Conservation (phyloP, 2,113 vertebrate genomes). For the Pongo pygmaeus region DNA sequence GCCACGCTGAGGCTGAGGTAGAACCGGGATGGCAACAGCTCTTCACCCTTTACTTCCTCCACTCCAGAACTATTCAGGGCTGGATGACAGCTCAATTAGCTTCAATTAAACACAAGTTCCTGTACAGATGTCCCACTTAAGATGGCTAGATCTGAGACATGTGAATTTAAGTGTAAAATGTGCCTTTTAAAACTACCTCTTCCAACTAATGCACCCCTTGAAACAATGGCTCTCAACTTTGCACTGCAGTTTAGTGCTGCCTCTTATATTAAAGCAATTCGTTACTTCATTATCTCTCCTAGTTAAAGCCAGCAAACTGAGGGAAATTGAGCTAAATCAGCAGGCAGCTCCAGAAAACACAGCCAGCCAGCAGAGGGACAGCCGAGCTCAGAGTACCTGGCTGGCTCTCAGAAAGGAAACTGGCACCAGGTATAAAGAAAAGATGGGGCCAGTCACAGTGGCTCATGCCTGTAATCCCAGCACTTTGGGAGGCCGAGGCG, state of each 20-base stretch:
- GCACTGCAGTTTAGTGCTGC: slow-evolving; percentile 53
- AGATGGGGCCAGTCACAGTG: neutral
- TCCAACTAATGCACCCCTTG: slow-evolving; percentile 78
- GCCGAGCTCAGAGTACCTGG: neutral
- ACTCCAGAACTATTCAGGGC: neutral
- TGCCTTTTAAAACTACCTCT: slow-evolving; percentile 80
- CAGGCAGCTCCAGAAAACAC: slow-evolving; percentile 38
- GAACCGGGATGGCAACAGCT: neutral
- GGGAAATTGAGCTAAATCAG: slow-evolving; percentile 65
- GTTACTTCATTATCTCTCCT: slow-evolving; percentile 80
- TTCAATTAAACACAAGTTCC: slow-evolving; percentile 72
- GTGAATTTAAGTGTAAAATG: slow-evolving; percentile 78
- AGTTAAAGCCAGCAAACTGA: slow-evolving; percentile 71
- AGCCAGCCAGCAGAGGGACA: neutral
- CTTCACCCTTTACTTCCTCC: neutral
- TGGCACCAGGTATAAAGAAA: neutral
- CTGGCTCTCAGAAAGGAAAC: slow-evolving; percentile 4
- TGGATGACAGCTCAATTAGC: slow-evolving; percentile 68
- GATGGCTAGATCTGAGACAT: slow-evolving; percentile 70
- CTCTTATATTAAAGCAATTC: slow-evolving; percentile 74
- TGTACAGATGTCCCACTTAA: slow-evolving; percentile 69
- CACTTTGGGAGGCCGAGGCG: too few relatives aligned
- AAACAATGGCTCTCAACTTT: slow-evolving; percentile 76
- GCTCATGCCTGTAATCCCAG: too few relatives aligned
- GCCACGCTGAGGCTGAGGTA: neutral